These are phyloP conservation scores for Macropus fuliginosus DNA, from an alignment of 2,797 vertebrate species.

Conservation along the genomic window DNA sequence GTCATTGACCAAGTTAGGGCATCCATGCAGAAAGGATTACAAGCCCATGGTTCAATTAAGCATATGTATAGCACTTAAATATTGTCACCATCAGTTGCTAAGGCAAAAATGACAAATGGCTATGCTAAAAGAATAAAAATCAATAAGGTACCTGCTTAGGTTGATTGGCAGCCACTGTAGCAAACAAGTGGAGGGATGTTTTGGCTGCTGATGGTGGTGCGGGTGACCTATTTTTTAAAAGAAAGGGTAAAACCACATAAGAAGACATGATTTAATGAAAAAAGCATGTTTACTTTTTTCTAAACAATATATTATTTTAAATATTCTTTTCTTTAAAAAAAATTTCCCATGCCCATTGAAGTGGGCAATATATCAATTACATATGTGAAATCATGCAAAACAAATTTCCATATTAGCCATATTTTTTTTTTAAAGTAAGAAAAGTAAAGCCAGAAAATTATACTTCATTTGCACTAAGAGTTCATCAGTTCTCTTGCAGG, in stretches of 20 bases:
- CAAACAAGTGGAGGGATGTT: slow-evolving; percentile 87
- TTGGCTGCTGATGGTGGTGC: slow-evolving; percentile 86
- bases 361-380: background rate
- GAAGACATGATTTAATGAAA: background rate
- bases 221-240: slow-evolving; percentile 84
- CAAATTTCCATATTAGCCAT: background rate
- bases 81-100: background rate
- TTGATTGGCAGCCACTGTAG: slow-evolving; percentile 88
- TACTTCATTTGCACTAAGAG: background rate
- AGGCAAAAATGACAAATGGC: background rate
- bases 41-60: background rate
- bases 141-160: slow-evolving; percentile 88
- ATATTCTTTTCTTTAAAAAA: background rate
- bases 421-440: background rate
- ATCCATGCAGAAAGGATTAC: background rate
- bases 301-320: background rate
- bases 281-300: background rate
- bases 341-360: background rate
- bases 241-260: slow-evolving; percentile 30
- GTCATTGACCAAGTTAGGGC: background rate
- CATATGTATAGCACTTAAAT: background rate
- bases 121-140: background rate
- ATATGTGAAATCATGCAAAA: background rate
- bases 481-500: background rate
- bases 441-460: background rate